These are phyloP conservation scores for Digitonthophagus gazella DNA, from an alignment of 2,888 invertebrate species.

Conservation along the genomic window DNA sequence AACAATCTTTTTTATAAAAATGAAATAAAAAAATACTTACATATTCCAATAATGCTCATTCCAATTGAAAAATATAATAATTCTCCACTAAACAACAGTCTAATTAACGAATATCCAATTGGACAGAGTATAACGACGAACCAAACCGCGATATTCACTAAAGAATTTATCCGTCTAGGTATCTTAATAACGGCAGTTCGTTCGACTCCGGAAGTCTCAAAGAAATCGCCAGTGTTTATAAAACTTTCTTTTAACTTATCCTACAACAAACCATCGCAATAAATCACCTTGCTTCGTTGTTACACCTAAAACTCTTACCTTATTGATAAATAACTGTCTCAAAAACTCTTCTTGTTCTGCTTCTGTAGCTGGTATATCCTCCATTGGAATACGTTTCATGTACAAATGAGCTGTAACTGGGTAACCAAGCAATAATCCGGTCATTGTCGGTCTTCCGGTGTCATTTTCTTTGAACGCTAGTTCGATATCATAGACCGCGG, in stretches of 20 bases:
- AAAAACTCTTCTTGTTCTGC: slow-evolving; percentile 76
- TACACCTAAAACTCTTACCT: slow-evolving; percentile 57
- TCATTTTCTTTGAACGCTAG: slow-evolving; percentile 67
- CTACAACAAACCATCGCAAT: slow-evolving; percentile 45
- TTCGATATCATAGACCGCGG: slow-evolving; percentile 82
- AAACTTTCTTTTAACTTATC: slow-evolving; percentile 75
- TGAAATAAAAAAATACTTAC: slow-evolving; percentile 65
- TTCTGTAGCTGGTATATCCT: slow-evolving; percentile 74
- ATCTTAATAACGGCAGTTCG: slow-evolving; percentile 60
- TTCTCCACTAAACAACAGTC: slow-evolving; percentile 70
- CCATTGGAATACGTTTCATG: slow-evolving; percentile 78
- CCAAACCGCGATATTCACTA: slow-evolving; percentile 75
- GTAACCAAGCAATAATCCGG: slow-evolving; percentile 72
- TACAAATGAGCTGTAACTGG: slow-evolving; percentile 72
- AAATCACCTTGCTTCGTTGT: background rate
- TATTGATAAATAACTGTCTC: slow-evolving; percentile 75
- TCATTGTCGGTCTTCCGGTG: slow-evolving; percentile 66
- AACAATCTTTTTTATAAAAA: too few relatives aligned
- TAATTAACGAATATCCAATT: slow-evolving; percentile 67
- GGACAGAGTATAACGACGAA: slow-evolving; percentile 65
- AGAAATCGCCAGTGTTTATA: slow-evolving; percentile 74
- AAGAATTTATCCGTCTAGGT: slow-evolving; percentile 62
- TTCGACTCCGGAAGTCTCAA: slow-evolving; percentile 69
- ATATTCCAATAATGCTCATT: slow-evolving; percentile 66
- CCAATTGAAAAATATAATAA: slow-evolving; percentile 68